A percentile compares a stretch with the other conserved stretches of the same genome.
phyloP scores from a whole-genome alignment of 2,797 vertebrate species.

The Clarias pachynema region DNA sequence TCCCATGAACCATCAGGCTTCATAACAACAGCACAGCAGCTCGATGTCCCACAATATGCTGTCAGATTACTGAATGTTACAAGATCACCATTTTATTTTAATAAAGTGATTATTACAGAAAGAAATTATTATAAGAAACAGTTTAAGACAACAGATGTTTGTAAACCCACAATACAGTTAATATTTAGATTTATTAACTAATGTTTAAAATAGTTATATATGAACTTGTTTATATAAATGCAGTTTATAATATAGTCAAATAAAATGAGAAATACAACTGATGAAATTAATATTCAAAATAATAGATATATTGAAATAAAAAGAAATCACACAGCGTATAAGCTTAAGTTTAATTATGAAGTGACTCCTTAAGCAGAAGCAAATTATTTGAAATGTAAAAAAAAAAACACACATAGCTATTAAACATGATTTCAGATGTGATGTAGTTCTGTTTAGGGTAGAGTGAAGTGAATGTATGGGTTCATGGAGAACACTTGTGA shows the following conservation, averaged over 20 bases:
- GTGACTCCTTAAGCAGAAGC: neutral
- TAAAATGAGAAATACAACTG: neutral
- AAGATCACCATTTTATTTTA: neutral
- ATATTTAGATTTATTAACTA: neutral
- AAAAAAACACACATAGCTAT: neutral
- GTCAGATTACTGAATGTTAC: neutral
- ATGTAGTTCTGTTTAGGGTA: neutral
- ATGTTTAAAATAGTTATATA: neutral
- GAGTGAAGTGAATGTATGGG: neutral
- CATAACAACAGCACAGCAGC: too few species aligned
- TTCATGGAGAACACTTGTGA: conserved; percentile 5
- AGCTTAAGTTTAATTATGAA: neutral
- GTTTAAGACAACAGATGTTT: neutral
- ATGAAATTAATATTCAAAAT: neutral
- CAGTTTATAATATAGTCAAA: neutral
- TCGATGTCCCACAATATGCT: too few species aligned
- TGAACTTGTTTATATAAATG: neutral
- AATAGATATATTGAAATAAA: neutral
- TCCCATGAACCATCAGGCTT: too few species aligned
- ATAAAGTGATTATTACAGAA: neutral
- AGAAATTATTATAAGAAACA: neutral
- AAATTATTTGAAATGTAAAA: neutral
- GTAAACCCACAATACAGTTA: neutral
- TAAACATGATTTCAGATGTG: neutral
- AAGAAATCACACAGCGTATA: too few species aligned